Percentiles rank a stretch among this genome's conserved stretches.
Evolutionary conservation across 64 coral and sea anemone genomes (phyloP).

Genomic region (Montipora sp.): DNA sequence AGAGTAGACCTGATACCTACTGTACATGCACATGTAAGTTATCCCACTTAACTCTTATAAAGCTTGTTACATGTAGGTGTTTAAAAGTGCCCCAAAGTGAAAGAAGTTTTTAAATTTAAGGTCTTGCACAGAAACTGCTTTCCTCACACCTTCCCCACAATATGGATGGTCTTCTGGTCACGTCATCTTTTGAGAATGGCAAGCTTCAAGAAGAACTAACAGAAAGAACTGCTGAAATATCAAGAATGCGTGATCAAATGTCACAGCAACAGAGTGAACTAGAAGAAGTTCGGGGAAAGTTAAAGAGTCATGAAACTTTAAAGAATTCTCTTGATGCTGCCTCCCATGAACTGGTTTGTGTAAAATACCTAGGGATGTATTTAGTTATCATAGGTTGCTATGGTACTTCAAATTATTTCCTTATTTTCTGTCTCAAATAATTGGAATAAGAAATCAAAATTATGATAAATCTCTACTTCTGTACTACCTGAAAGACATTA

Average conservation of each 20-base stretch:
- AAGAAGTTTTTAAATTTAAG: constrained; percentile 31
- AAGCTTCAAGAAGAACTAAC: constrained; percentile 72
- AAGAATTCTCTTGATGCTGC: constrained; percentile 61
- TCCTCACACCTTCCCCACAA: constrained; percentile 25
- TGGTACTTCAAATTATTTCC: too few relatives aligned
- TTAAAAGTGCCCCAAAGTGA: neutral
- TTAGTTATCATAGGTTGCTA: too few relatives aligned
- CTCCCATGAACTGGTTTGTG: constrained; percentile 80
- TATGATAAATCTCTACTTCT: too few relatives aligned
- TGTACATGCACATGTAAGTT: too few relatives aligned
- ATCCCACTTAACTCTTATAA: too few relatives aligned
- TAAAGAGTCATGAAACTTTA: constrained; percentile 62
- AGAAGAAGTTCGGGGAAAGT: constrained; percentile 54
- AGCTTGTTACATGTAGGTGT: too few relatives aligned
- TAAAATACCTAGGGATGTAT: too few relatives aligned
- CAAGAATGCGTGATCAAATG: constrained; percentile 86
- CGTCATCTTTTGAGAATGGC: constrained; percentile 22
- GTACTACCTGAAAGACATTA: too few relatives aligned
- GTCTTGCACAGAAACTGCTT: constrained; percentile 74
- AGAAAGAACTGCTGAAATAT: constrained; percentile 77
- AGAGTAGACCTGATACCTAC: too few relatives aligned
- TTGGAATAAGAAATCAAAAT: too few relatives aligned
- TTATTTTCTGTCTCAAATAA: too few relatives aligned
- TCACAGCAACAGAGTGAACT: constrained; percentile 88
- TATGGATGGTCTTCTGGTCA: neutral